These are phyloP conservation scores for Gryllus bimaculatus DNA, from an alignment of 1,140 invertebrate genomes.

Conservation along the genomic window DNA sequence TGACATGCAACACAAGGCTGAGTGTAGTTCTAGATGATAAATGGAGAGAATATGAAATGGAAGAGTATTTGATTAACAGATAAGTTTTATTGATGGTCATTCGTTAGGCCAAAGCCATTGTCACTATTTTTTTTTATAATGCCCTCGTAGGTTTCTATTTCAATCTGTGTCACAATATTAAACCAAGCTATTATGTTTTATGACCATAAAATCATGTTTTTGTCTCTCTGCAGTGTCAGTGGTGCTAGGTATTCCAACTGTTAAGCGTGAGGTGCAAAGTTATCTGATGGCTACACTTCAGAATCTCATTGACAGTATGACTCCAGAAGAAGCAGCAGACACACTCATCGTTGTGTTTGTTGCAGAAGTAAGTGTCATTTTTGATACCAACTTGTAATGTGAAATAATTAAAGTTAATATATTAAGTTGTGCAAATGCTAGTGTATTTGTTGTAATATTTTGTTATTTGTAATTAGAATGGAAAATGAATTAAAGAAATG, in stretches of 20 bases:
- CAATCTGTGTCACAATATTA: too few species aligned
- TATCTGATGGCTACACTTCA: constrained; percentile 83
- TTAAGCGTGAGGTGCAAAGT: constrained; percentile 76
- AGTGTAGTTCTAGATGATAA: too few species aligned
- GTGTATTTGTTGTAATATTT: constrained; percentile 23
- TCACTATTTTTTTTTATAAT: too few species aligned
- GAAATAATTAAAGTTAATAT: constrained; percentile 4
- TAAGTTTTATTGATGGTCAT: too few species aligned
- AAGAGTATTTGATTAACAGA: too few species aligned
- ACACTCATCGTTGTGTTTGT: constrained; percentile 84
- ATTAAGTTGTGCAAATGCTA: not conserved
- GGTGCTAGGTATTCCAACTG: constrained; percentile 82
- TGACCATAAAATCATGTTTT: constrained; percentile 11
- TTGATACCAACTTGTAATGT: not conserved
- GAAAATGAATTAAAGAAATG: too few species aligned
- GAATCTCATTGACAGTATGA: constrained; percentile 76
- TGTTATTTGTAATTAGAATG: too few species aligned
- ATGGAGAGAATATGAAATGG: too few species aligned
- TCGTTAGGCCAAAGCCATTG: too few species aligned
- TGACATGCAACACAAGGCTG: too few species aligned
- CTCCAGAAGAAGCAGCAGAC: constrained; percentile 61
- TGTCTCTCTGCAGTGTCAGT: constrained; percentile 49
- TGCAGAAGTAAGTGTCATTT: constrained; percentile 55
- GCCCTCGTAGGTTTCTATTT: too few species aligned
- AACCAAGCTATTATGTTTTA: too few species aligned